Base-by-base conservation (phyloP, 2,888 invertebrate species). In the Drosophila cognata region DNA sequence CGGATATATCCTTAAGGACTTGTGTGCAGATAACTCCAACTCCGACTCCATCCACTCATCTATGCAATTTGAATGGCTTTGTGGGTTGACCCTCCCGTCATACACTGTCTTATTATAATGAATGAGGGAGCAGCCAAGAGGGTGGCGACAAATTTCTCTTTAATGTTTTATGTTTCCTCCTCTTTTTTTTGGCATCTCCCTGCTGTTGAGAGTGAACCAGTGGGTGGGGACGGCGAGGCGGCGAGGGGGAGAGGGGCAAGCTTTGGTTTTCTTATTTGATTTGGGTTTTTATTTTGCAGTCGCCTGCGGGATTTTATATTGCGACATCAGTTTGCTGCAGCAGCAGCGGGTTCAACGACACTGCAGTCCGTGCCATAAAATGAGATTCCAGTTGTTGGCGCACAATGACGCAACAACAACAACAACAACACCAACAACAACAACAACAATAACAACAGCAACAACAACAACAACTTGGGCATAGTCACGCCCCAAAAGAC, bases 281-380 rank as follows among this genome's bases (percentile, higher is more conserved):
- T 80, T 80, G 51, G 61, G 55, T 59, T 64, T 58, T 63, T 31
- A 41, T 41, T 33, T 53, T 64, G 33, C 57, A 48, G 57, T 51
- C 59, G 78, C 72, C 79, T 81, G 79, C 71, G 71, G 89, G 64
- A 74, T 69, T 81, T 71, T 74, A 70, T 70, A 58, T 72, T 72
- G 89, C 72, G 73, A 81, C 84, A 86, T 62, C 67, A 56, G 53
- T 59, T 62, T 62, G 51, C 51, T 18, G 51, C 51, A 31, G n/a
- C n/a, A n/a, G 72, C 56, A 25, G 43, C 71, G 57, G 72, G 84
- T 85, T 85, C 84, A 85, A 89, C 84, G 84, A 89, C 89, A 74
- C 29, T 51, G 46, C 57, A 57, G 63, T 77, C 52, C 66, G 52
- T 60, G 75, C 77, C 66, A 71, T 82, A 70, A 82, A 84, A 79